Evolutionary conservation across 2,113 vertebrate species (phyloP), one percentile per base, ranked within the genome.

Genomic region (Oplegnathus fasciatus): DNA sequence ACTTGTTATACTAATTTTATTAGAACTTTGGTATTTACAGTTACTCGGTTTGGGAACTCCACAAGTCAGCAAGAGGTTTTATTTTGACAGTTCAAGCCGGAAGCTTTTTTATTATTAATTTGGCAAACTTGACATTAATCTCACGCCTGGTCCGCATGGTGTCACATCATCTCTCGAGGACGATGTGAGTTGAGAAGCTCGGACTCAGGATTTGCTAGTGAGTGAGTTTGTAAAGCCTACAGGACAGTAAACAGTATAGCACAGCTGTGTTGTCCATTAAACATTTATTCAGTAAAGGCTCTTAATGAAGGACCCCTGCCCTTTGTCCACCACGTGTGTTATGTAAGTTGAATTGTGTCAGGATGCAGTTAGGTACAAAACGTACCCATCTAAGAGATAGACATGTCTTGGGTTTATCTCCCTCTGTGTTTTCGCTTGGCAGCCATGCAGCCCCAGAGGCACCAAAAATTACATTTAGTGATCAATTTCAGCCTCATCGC

Each of bases 41-140:
- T n/a, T 13, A 15, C 6, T 55, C 69, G 0, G 1, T 58, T 65
- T 37, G 44, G 1, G 0, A 10, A 9, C 1, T 0, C 37, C 6
- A 17, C 18, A 42, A 18, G 9, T 22, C 2, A 32, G 5, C 1
- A 17, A 28, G 1, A 1, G 0, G 3, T 72, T 86, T 90, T 88
- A 90, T 75, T 90, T 87, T 91, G 92, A 84, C 34, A 88, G 78
- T 4, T 64, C 0, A 20, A 44, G 11, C 48, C 90, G 86, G 89
- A 91, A 86, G 78, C 34, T 73, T 18, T 44, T 52, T 44, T 17
- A 0, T 40, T 4, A 6, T 66, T 42, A 32, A 61, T 74, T 42
- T 10, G 13, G 6, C 3, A 1, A 62, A 69, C 75, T 84, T 86
- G 61, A 80, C 65, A 4, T 0, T 30, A 1, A 24, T 72, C 0